A percentile compares a stretch with the other conserved stretches of the same genome.
These are phyloP conservation scores for Phoeniculus purpureus DNA, from an alignment of 2,797 vertebrate species.

Conservation along the genomic window DNA sequence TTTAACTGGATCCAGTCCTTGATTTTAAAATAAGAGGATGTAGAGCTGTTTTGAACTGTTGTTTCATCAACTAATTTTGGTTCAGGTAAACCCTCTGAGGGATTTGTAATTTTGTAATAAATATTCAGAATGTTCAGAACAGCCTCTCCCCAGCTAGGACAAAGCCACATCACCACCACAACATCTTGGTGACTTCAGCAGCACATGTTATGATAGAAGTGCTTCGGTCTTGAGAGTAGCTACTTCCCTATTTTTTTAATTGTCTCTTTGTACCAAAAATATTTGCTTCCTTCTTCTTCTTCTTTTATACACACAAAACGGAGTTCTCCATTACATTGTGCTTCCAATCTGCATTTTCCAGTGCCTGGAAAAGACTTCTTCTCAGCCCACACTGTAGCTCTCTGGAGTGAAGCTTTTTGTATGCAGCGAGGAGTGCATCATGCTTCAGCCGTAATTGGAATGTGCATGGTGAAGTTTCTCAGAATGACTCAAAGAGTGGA, in stretches of 20 bases:
- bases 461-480: slow-evolving; percentile 77
- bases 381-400: not conserved
- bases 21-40: not conserved
- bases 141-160: not conserved
- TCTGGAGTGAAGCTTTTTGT: not conserved
- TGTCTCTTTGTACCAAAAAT: slow-evolving; percentile 35
- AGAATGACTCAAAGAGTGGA: slow-evolving; percentile 78
- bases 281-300: slow-evolving; percentile 46
- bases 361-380: not conserved
- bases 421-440: not conserved
- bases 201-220: slow-evolving; percentile 38
- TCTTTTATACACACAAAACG: not conserved
- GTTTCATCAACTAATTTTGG: not conserved
- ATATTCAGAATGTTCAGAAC: not conserved
- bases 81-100: not conserved
- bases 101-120: slow-evolving; percentile 46
- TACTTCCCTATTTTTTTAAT: slow-evolving; percentile 48
- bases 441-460: slow-evolving; percentile 62
- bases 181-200: slow-evolving; percentile 50
- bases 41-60: not conserved
- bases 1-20: not conserved
- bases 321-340: not conserved
- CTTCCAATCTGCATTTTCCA: not conserved
- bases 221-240: slow-evolving; percentile 16
- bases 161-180: slow-evolving; percentile 1